Evolutionary conservation across 2,888 invertebrate genomes (phyloP), one percentile per base, ranked within the genome.

Genomic region (Zaprionus obscuricornis): DNA sequence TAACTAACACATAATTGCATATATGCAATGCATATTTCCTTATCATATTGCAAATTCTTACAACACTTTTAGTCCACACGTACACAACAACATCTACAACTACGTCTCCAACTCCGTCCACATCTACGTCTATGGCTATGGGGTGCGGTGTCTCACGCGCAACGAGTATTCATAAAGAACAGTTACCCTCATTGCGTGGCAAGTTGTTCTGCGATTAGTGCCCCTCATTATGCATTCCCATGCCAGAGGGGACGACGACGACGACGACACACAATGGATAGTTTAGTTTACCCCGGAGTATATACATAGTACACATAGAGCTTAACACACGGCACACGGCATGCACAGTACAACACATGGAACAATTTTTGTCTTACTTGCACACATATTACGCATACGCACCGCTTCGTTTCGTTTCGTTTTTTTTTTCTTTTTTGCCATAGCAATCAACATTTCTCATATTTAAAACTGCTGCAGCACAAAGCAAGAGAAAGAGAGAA

Each of bases 371-470:
- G n/a, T 3, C 17, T 18, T 4, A 24, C 36, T 18, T 20, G 10
- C 17, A 45, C 33, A 22, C 55, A 58, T 56, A 72, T 77, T 68
- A 62, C 69, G 74, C 59, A 60, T 69, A 69, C 70, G 65, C 65
- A 34, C 45, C 22, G 52, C 24, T 39, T 45, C n/a, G 24, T 34
- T 22, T 24, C 31, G 29, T 34, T 45, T 33, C 50, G 20, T 16
- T 43, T 46, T 45, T 13, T 57, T 60, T 66, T 72, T 27, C 29
- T 57, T 40, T 22, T 33, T 31, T 64, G 59, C 51, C 33, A 56
- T 14, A 20, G 78, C 69, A 77, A 77, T 73, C 74, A 74, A 65
- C 73, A 77, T 73, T 69, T 65, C 65, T 73, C 73, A 77, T 77
- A 74, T 74, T 58, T 64, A 77, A 73, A 65, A 77, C 51, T 64